A percentile compares a stretch with the other conserved stretches of the same genome.
phyloP scores from a whole-genome alignment of 2,797 vertebrate species.

The Agapornis canus region DNA sequence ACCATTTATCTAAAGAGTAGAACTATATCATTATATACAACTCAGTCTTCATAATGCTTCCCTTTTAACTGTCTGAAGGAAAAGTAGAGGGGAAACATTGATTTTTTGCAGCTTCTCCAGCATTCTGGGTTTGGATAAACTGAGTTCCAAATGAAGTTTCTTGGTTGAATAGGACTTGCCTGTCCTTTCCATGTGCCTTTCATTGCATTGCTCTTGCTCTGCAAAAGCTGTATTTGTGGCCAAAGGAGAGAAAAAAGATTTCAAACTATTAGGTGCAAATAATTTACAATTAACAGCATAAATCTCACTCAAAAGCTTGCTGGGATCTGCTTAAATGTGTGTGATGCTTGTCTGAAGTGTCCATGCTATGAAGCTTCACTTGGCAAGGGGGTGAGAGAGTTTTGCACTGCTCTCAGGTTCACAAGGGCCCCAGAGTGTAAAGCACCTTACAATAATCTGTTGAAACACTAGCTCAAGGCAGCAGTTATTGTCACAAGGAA shows the following conservation, averaged over 20 bases:
- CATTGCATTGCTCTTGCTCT: background rate
- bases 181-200: background rate
- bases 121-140: background rate
- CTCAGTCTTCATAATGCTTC: background rate
- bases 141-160: background rate
- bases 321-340: background rate
- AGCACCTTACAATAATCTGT: background rate
- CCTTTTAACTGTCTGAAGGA: background rate
- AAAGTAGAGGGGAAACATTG: background rate
- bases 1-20: background rate
- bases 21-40: background rate
- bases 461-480: background rate
- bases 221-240: background rate
- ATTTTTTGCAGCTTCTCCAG: background rate
- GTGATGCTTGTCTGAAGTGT: background rate
- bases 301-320: background rate
- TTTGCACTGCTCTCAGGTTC: background rate
- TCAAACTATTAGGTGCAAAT: background rate
- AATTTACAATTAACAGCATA: background rate
- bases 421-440: background rate
- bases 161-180: background rate
- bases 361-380: background rate
- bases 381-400: background rate
- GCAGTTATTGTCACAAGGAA: background rate
- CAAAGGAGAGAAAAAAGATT: background rate